Conservation (phyloP, 1,140 invertebrate genomes). For the Drosophila gunungcola region DNA sequence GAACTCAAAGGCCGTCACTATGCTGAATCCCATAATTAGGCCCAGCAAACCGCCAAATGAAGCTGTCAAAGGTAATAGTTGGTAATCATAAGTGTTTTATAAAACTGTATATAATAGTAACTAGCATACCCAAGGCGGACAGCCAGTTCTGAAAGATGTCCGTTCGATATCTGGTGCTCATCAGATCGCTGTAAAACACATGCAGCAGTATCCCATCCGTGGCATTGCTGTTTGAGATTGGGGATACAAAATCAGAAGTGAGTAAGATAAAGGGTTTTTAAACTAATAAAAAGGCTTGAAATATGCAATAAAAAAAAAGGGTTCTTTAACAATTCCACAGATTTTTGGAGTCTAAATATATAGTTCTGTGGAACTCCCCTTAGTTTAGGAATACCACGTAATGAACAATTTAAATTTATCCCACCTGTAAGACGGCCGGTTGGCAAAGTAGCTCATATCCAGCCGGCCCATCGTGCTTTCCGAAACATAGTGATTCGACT, state of each 20-base stretch:
- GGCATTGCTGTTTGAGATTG: slow-evolving; percentile 29
- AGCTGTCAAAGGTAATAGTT: slow-evolving; percentile 85
- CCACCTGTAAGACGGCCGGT: slow-evolving; percentile 44
- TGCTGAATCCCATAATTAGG: slow-evolving; percentile 88
- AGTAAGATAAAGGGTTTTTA: not conserved
- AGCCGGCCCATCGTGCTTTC: slow-evolving; percentile 86
- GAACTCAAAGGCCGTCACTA: slow-evolving; percentile 89
- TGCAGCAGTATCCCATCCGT: slow-evolving; percentile 87
- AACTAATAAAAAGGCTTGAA: too few relatives aligned
- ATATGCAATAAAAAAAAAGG: too few relatives aligned
- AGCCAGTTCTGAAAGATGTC: slow-evolving; percentile 87
- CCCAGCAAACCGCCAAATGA: slow-evolving; percentile 89
- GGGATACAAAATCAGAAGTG: not conserved
- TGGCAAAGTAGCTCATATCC: slow-evolving; percentile 74
- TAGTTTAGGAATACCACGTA: not conserved
- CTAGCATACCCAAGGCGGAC: slow-evolving; percentile 67
- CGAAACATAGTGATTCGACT: slow-evolving; percentile 86
- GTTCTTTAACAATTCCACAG: too few relatives aligned
- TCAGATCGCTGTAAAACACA: slow-evolving; percentile 87
- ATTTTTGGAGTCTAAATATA: too few relatives aligned
- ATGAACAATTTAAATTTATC: not conserved
- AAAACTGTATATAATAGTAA: not conserved
- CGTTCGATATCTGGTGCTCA: slow-evolving; percentile 86
- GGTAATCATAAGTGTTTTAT: not conserved
- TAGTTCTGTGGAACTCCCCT: too few relatives aligned